Evolutionary conservation across 2,888 invertebrate genomes (phyloP).

Genomic region (Drosophila mulleri): DNA sequence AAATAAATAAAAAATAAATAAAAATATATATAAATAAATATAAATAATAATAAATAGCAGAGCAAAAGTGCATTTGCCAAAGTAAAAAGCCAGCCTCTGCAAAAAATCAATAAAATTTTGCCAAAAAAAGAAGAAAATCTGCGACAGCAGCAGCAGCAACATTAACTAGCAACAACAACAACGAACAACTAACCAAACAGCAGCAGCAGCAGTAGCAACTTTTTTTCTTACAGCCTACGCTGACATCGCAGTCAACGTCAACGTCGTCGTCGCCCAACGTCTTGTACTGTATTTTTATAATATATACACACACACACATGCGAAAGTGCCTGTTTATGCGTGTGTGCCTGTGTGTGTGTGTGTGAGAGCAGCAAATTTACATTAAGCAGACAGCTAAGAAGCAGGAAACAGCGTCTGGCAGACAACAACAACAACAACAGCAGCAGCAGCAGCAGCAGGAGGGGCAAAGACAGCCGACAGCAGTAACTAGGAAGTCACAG

Average conservation of each 20-base stretch:
- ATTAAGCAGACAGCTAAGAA: conserved; percentile 70
- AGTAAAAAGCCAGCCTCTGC: conserved; percentile 45
- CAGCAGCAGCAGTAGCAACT: conserved; percentile 11
- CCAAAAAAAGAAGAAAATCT: conserved; percentile 59
- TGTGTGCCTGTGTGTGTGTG: conserved; percentile 32
- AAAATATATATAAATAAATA: conserved; percentile 2
- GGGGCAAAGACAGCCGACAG: conserved; percentile 6
- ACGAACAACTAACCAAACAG: conserved; percentile 26
- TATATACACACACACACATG: conserved; percentile 32
- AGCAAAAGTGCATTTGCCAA: conserved; percentile 57
- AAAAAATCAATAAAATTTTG: conserved; percentile 76
- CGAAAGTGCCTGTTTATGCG: conserved; percentile 27
- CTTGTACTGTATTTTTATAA: conserved; percentile 49
- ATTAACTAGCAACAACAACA: conserved; percentile 67
- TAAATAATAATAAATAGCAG: conserved; percentile 14
- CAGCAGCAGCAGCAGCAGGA: conserved; percentile 1
- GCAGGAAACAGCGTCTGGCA: conserved; percentile 54
- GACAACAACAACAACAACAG: conserved; percentile 11
- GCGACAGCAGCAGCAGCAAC: conserved; percentile 37
- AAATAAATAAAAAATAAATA: conserved; percentile 18
- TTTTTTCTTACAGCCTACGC: conserved; percentile 33
- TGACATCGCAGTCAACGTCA: conserved; percentile 9
- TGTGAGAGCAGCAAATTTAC: conserved; percentile 44
- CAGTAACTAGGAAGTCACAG: conserved; percentile 68
- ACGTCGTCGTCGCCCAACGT: conserved; percentile 34